A percentile compares a stretch with the other conserved stretches of the same genome.
Evolutionary conservation across 2,888 invertebrate species (phyloP).

Genomic region (Trichopoda pennipes): DNA sequence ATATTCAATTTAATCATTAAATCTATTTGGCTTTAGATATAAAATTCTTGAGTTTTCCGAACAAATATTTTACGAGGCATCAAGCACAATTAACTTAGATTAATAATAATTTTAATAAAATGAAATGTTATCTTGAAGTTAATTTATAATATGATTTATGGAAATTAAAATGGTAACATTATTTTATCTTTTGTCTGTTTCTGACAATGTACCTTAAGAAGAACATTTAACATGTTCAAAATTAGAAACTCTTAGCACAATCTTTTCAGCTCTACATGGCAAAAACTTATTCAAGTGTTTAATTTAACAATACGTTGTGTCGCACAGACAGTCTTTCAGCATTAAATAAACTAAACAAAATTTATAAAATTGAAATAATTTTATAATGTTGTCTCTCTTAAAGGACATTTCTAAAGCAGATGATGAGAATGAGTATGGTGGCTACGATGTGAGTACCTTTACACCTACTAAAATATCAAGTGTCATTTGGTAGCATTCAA

Average conservation of each 20-base stretch:
- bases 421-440: conserved; percentile 22
- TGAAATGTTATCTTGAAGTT: too few species aligned
- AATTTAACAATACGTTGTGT: conserved; percentile 53
- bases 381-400: conserved; percentile 49
- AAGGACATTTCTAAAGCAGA: conserved; percentile 53
- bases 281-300: conserved; percentile 52
- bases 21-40: too few species aligned
- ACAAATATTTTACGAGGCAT: too few species aligned
- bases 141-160: neutral
- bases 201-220: neutral
- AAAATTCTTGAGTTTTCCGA: too few species aligned
- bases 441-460: conserved; percentile 44
- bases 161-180: neutral
- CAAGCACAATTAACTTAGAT: too few species aligned
- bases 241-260: neutral
- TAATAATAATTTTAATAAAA: too few species aligned
- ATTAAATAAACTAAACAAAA: conserved; percentile 46
- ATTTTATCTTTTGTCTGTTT: neutral
- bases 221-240: neutral
- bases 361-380: conserved; percentile 11
- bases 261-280: neutral
- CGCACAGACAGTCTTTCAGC: conserved; percentile 30
- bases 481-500: conserved; percentile 27
- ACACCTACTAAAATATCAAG: conserved; percentile 61
- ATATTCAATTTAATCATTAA: too few species aligned